These are phyloP conservation scores for Pyrochroa serraticornis DNA, from an alignment of 2,888 invertebrate species.

Conservation along the genomic window DNA sequence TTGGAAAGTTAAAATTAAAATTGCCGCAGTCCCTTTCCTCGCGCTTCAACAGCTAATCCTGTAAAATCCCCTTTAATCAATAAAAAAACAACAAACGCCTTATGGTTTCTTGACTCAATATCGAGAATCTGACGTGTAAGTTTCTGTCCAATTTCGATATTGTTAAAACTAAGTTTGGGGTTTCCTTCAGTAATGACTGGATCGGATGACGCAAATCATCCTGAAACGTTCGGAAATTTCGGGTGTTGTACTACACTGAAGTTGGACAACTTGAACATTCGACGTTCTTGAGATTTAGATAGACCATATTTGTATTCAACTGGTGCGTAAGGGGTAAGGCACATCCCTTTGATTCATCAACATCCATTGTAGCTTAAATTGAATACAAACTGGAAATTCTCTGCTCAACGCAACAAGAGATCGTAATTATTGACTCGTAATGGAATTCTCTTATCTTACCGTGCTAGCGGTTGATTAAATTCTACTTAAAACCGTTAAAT, in stretches of 20 bases:
- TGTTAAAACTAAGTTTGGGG: too few relatives aligned
- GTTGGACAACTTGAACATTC: background rate
- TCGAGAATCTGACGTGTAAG: too few relatives aligned
- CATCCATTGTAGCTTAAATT: constrained; percentile 53
- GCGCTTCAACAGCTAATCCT: too few relatives aligned
- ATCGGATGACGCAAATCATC: background rate
- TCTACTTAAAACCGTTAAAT: constrained; percentile 32
- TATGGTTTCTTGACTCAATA: too few relatives aligned
- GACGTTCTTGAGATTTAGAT: constrained; percentile 19
- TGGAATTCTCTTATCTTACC: constrained; percentile 46
- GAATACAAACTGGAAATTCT: constrained; percentile 55
- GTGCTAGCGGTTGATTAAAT: constrained; percentile 33
- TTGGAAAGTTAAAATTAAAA: too few relatives aligned
- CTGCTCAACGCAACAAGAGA: constrained; percentile 49
- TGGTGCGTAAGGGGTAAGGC: constrained; percentile 44
- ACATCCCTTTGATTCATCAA: constrained; percentile 55
- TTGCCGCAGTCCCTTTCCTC: too few relatives aligned
- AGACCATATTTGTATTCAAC: constrained; percentile 43
- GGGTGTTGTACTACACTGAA: too few relatives aligned
- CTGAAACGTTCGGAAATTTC: background rate
- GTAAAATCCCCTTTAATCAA: too few relatives aligned
- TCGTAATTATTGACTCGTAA: constrained; percentile 53
- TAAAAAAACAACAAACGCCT: too few relatives aligned
- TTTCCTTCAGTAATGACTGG: too few relatives aligned
- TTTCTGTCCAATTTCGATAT: too few relatives aligned